phyloP scores from a whole-genome alignment of 2,797 vertebrate genomes.

The Sebastes kiyomatsui region DNA sequence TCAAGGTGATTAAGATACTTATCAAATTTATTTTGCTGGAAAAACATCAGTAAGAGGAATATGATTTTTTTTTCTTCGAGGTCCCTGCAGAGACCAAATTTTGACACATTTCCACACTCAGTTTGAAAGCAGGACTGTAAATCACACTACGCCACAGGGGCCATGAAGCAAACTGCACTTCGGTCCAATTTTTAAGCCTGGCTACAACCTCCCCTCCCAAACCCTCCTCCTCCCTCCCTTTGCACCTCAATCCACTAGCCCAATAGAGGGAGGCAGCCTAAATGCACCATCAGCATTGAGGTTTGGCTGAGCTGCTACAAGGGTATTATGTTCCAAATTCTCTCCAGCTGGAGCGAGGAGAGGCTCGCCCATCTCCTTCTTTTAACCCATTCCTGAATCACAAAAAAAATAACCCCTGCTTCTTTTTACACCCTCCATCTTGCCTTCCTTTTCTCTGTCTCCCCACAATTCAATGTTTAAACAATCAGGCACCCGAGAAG shows the following conservation, averaged over 20 bases:
- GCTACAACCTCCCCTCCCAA: slow-evolving; percentile 4
- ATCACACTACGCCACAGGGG: slow-evolving; percentile 76
- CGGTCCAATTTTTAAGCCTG: slow-evolving; percentile 72
- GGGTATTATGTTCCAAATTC: slow-evolving; percentile 81
- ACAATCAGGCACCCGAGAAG: slow-evolving; percentile 61
- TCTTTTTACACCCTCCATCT: slow-evolving; percentile 51
- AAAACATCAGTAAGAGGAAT: slow-evolving; percentile 51
- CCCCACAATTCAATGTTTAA: slow-evolving; percentile 62
- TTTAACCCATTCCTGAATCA: slow-evolving; percentile 63
- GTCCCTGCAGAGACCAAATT: slow-evolving; percentile 71
- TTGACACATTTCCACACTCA: slow-evolving; percentile 80
- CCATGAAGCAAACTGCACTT: slow-evolving; percentile 69
- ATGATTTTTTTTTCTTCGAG: slow-evolving; percentile 2
- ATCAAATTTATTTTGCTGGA: slow-evolving; percentile 61
- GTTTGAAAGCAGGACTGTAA: slow-evolving; percentile 79
- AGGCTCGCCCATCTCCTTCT: slow-evolving; percentile 47
- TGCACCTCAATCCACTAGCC: slow-evolving; percentile 64
- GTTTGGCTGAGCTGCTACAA: slow-evolving; percentile 71
- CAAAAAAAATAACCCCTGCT: slow-evolving; percentile 21
- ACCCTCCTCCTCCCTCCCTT: background rate
- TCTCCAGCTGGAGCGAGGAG: slow-evolving; percentile 74
- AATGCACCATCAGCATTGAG: slow-evolving; percentile 74
- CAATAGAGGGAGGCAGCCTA: slow-evolving; percentile 58
- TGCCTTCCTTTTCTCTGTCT: slow-evolving; percentile 16
- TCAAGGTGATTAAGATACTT: slow-evolving; percentile 71